Conservation (phyloP, 2,888 invertebrate genomes). For the Lepidocyrtinus sp. region DNA sequence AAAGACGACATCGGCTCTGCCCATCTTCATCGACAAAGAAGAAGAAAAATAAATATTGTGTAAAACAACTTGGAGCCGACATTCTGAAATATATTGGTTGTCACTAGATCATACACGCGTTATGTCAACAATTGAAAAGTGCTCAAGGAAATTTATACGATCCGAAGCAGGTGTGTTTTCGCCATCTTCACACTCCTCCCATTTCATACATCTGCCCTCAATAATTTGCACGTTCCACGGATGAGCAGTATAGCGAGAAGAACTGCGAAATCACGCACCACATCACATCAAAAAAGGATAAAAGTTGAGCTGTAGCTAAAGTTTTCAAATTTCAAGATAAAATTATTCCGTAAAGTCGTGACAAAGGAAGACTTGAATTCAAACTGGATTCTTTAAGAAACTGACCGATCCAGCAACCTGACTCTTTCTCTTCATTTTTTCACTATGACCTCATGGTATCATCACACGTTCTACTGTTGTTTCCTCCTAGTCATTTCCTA, state of each 20-base stretch:
- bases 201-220: constrained; percentile 46
- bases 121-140: constrained; percentile 50
- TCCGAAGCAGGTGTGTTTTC: constrained; percentile 27
- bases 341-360: neutral
- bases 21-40: neutral
- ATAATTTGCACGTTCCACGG: neutral
- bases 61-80: constrained; percentile 9
- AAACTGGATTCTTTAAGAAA: neutral
- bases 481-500: constrained; percentile 38
- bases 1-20: neutral
- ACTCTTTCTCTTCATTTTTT: constrained; percentile 21
- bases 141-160: constrained; percentile 16
- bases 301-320: neutral
- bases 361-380: neutral
- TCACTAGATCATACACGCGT: constrained; percentile 14
- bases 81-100: too few species aligned
- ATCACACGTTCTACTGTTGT: constrained; percentile 39
- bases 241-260: neutral
- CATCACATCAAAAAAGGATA: neutral
- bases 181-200: constrained; percentile 21
- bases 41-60: neutral
- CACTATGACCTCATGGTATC: constrained; percentile 58
- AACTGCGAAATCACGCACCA: neutral
- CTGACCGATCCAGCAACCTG: neutral
- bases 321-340: neutral